Evolutionary conservation across 2,113 vertebrate species (phyloP), one percentile per base, ranked within the genome.

Genomic region (Talpa occidentalis): DNA sequence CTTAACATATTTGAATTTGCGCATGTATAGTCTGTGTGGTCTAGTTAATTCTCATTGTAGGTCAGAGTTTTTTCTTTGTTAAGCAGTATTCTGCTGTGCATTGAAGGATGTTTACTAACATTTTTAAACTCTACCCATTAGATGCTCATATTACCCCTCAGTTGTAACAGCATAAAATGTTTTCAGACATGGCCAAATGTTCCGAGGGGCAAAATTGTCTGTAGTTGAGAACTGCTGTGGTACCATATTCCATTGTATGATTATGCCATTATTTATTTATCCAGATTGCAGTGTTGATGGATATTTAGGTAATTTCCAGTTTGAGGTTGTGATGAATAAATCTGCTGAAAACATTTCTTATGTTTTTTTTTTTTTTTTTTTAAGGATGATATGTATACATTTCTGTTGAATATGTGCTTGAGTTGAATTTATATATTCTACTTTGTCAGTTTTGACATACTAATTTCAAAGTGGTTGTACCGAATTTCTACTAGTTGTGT

Each of bases 371-470:
- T 37, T 56, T 82, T 89, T 78, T 69, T 3, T 54, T 56, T 54
- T 54, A 5, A 56, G 21, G 11, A 62, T 69, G 52, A 42, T 84
- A 62, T 22, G 12, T 54, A 54, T 42, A 42, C 28, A 80, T 91
- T 90, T 95, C 21, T 95, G 47, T 67, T 94, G 30, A 88, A 49
- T 91, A 60, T 73, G 56, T 87, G 64, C 52, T 76, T n/a, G 35
- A 17, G 32, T 79, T 92, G 59, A 87, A 72, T 88, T 86, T 90
- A 19, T 79, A 93, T 56, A 7, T 22, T 56, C 21, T 3, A 56
- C 17, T 56, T 1, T 56, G 54, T 81, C 89, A 28, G 49, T 87
- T 67, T 49, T 96, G 56, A 32, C 44, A 77, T 1, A 35, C 52
- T 90, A 22, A 88, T 95, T 94, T 94, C 9, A 59, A 88, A 88